Conservation (phyloP, 2,797 vertebrate species). For the Hemibagrus guttatus region DNA sequence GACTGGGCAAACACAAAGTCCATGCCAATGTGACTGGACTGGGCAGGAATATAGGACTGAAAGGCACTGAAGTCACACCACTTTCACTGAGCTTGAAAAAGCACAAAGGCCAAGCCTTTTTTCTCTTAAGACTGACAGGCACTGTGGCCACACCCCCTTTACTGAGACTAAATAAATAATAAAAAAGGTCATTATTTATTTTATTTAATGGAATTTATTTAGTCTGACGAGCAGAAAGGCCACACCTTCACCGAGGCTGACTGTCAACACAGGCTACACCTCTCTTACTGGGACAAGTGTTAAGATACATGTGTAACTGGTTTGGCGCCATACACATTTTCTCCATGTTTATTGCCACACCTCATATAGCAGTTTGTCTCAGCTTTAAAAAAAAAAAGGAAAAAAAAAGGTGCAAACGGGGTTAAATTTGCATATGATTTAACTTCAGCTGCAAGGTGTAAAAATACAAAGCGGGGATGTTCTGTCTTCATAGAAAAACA, state of each 20-base stretch:
- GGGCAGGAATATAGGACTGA: not conserved
- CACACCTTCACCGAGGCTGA: not conserved
- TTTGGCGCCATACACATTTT: too few species aligned
- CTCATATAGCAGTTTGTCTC: not conserved
- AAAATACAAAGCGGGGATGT: not conserved
- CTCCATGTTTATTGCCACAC: not conserved
- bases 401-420: not conserved
- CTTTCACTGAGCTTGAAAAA: not conserved
- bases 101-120: not conserved
- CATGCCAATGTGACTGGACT: not conserved
- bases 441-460: not conserved
- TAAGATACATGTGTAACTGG: not conserved
- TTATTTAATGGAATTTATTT: too few species aligned
- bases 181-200: too few species aligned
- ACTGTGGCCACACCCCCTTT: not conserved
- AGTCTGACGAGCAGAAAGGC: not conserved
- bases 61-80: not conserved
- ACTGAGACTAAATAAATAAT: too few species aligned
- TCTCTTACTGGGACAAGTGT: not conserved
- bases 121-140: not conserved
- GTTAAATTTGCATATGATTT: slow-evolving; percentile 12
- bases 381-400: not conserved
- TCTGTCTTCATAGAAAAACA: not conserved
- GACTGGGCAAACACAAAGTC: not conserved
- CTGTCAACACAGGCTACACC: not conserved